These are phyloP conservation scores for Elmis aenea DNA, from an alignment of 2,888 invertebrate genomes.

Conservation along the genomic window DNA sequence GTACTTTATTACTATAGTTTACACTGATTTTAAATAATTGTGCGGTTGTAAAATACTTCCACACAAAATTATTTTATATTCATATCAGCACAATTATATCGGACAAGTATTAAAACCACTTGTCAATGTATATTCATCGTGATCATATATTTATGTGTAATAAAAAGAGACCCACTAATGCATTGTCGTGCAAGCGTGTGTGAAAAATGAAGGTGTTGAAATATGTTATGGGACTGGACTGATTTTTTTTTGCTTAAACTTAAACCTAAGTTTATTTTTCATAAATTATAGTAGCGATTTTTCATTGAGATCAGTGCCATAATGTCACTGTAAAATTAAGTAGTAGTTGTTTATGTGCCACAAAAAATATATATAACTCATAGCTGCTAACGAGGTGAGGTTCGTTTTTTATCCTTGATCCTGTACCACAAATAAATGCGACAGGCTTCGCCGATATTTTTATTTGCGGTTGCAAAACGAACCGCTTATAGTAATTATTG, in stretches of 20 bases:
- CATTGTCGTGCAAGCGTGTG: too few species aligned
- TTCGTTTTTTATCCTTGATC: conserved; percentile 15
- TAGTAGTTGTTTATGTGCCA: conserved; percentile 39
- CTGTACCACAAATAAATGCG: conserved; percentile 14
- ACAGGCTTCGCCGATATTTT: conserved; percentile 11
- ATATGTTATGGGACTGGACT: conserved; percentile 22
- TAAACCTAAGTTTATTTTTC: conserved; percentile 31
- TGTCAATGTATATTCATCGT: too few species aligned
- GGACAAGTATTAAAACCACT: too few species aligned
- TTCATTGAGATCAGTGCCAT: conserved; percentile 37
- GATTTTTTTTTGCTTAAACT: conserved; percentile 18
- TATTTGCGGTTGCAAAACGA: too few species aligned
- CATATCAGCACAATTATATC: too few species aligned
- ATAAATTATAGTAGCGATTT: conserved; percentile 34
- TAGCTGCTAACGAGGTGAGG: conserved; percentile 33
- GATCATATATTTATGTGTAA: too few species aligned
- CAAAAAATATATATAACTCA: conserved; percentile 33
- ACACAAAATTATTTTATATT: too few species aligned
- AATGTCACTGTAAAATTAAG: conserved; percentile 41
- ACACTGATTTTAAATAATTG: too few species aligned
- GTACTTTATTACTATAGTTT: too few species aligned
- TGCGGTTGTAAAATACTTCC: too few species aligned
- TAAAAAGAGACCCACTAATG: too few species aligned
- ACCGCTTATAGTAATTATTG: too few species aligned
- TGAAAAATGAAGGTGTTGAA: conserved; percentile 27